Conservation (phyloP, 2,113 vertebrate species). For the Callipepla squamata region DNA sequence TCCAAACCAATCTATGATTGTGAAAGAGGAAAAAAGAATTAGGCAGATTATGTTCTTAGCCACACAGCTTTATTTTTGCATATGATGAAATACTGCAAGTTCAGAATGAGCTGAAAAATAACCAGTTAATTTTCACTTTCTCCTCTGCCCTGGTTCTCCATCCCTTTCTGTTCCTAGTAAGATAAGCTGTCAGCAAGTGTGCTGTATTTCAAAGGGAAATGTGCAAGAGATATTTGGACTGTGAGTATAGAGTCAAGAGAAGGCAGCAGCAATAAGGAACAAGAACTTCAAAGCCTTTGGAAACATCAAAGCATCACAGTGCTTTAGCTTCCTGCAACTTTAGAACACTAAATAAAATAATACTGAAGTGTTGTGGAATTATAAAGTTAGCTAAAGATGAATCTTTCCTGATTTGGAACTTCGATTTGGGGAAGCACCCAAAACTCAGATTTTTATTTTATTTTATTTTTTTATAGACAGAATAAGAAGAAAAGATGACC, state of each 20-base stretch:
- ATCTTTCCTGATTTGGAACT: neutral
- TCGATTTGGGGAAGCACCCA: neutral
- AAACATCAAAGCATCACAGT: neutral
- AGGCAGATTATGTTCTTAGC: neutral
- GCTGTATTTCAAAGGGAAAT: neutral
- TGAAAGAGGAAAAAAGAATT: neutral
- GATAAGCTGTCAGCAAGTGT: neutral
- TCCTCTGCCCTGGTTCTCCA: neutral
- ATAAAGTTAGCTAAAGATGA: neutral
- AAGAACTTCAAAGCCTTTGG: slow-evolving; percentile 13
- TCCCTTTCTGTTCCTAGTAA: neutral
- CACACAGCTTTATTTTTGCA: neutral
- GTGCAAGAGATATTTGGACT: neutral
- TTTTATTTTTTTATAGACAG: neutral
- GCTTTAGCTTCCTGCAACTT: neutral
- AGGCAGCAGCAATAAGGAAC: neutral
- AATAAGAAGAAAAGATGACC: neutral
- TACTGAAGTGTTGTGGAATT: neutral
- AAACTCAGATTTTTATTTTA: neutral
- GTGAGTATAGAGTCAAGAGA: neutral
- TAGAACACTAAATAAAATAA: slow-evolving; percentile 19
- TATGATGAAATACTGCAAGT: neutral
- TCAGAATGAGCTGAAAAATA: neutral
- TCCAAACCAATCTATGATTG: neutral
- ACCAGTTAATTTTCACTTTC: neutral